Base-by-base conservation (phyloP, 2,797 vertebrate species). In the Pseudochirops cupreus region DNA sequence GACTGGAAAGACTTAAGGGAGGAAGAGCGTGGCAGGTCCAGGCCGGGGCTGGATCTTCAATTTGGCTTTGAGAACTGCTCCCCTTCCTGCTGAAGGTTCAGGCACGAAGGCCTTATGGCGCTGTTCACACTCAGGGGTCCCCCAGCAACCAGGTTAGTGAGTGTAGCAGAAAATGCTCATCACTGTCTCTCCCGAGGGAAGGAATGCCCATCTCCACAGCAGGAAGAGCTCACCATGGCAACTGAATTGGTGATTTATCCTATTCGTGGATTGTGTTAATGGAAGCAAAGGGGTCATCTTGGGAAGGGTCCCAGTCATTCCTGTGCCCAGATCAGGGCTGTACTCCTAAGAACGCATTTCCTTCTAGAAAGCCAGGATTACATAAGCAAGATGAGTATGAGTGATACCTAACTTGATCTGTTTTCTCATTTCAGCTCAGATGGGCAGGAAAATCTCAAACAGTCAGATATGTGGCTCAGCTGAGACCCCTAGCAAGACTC, bases 391-490 rank as follows among this genome's bases (percentile, higher is more conserved):
- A 29, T 54, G 9, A 14, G 10, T 0, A 16, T 16, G 12, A 56
- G 58, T 24, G 6, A 1, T 13, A 1, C 6, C n/a, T 11, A 0
- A 29, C 54, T 0, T 0, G 11, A 9, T 90, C n/a, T 50, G 12
- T 95, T 13, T 92, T 97, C 82, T 96, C 58, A 3, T 96, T 97
- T 94, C 26, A 97, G 97, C 92, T 11, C 50, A 50, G 33, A 90
- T 56, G 0, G 62, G 95, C 1, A 53, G n/a, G 14, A 92, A 52
- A 21, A 87, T 82, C 4, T 93, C 90, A 55, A 56, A 93, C 58
- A 14, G 33, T 56, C 54, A 46, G 33, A n/a, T n/a, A 4, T 46
- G 3, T 5, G 57, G 46, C 91, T 87, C 18, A 0, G 90, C 24
- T 0, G 94, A 92, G 50, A 93, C 18, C 0, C 90, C 91, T 33